Base-by-base conservation (phyloP, 2,888 invertebrate genomes). In the Aleiodes testaceus region DNA sequence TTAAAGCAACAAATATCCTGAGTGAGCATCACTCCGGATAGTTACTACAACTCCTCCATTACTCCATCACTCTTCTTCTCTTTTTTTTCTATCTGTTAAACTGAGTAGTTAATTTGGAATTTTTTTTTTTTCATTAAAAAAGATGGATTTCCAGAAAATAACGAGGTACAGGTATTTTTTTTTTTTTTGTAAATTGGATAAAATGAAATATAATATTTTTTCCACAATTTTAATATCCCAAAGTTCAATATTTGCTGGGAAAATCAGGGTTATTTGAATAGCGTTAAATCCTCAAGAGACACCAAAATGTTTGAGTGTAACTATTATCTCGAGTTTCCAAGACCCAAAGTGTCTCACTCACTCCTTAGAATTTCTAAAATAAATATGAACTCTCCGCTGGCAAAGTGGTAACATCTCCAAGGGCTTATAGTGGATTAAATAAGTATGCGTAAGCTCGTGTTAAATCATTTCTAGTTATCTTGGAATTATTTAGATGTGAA, bases 331-430 rank as follows among this genome's bases (percentile, higher is more conserved):
- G 20, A 53, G 53, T 22, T 53, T 53, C 26, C 52, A 36, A 36
- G 36, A 36, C 9, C 36, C 36, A 36, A 36, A 36, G 36, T 36
- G 36, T 36, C 36, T 36, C 11, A 36, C 36, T 36, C 36, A 12
- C 52, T 52, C 52, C 22, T 12, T 53, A 30, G 53, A 53, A 53
- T 53, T 30, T 53, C 53, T 53, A 26, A 53, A 53, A 53, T 53
- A 53, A 53, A 53, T 53, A 53, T 53, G 12, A 26, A n/a, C 53
- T 36, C 36, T 36, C 11, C 36, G 36, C 36, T 36, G 9, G n/a
- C 20, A n/a, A 30, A 53, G 53, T 53, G 30, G 53, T 30, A 53
- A 53, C 53, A 53, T 53, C 53, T 30, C n/a, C n/a, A 30, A n/a
- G 36, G 9, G 36, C 36, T 36, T 36, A 36, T 36, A 36, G 36